phyloP scores from a whole-genome alignment of 2,888 invertebrate genomes.

The Glyphotaelius pellucidus region DNA sequence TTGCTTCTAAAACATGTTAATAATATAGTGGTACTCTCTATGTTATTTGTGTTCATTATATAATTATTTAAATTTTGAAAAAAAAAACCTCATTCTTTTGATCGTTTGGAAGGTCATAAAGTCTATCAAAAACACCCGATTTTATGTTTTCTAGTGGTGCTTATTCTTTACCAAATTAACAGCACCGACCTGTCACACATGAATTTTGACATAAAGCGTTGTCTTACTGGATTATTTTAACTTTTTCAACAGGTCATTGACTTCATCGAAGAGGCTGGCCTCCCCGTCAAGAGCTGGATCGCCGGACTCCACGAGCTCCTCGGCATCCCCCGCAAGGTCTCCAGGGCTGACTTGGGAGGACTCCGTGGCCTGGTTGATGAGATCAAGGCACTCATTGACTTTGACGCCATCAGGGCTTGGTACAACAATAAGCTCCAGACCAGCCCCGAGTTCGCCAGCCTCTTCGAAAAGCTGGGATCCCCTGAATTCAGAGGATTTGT shows the following conservation, averaged over 20 bases:
- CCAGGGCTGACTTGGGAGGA: conserved; percentile 38
- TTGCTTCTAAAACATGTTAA: too few relatives aligned
- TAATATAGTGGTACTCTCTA: too few relatives aligned
- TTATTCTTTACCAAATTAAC: too few relatives aligned
- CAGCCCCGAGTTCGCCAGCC: conserved; percentile 51
- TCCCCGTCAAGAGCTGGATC: conserved; percentile 51
- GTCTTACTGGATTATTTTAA: neutral
- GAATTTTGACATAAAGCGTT: neutral
- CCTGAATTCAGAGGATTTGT: conserved; percentile 52
- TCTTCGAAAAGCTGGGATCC: conserved; percentile 44
- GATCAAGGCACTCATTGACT: conserved; percentile 53
- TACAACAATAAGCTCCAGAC: conserved; percentile 50
- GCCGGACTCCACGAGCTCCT: conserved; percentile 48
- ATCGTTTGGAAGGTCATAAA: too few relatives aligned
- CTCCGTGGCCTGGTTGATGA: conserved; percentile 45
- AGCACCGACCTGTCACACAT: neutral
- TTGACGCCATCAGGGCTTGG: conserved; percentile 30
- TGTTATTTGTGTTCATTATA: too few relatives aligned
- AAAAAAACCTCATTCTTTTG: too few relatives aligned
- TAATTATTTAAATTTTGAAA: too few relatives aligned
- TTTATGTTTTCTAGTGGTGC: too few relatives aligned
- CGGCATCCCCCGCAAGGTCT: conserved; percentile 36
- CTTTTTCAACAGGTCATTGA: conserved; percentile 50
- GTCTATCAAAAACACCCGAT: too few relatives aligned
- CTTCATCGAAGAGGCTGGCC: conserved; percentile 49